Conservation (phyloP, 2,888 invertebrate species). For the Galerucella nymphaeae region DNA sequence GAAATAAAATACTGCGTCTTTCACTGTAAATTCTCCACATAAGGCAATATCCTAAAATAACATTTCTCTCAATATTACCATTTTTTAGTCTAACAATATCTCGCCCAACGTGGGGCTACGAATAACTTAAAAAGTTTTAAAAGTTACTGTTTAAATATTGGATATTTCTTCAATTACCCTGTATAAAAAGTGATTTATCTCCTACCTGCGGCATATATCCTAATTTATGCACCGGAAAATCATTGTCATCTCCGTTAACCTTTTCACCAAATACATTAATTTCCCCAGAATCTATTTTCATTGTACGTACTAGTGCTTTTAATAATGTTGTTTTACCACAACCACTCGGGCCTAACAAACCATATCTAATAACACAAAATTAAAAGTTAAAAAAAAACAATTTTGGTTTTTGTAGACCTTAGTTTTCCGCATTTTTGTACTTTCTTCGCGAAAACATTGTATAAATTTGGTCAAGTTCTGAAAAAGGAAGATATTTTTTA, state of each 20-base stretch:
- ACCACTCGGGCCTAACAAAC: constrained; percentile 88
- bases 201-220: constrained; percentile 69
- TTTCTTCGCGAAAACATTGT: no score
- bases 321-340: constrained; percentile 91
- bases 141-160: not conserved
- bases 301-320: constrained; percentile 84
- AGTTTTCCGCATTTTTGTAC: not conserved
- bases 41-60: constrained; percentile 77
- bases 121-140: no score
- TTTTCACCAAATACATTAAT: constrained; percentile 85
- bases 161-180: not conserved
- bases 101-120: no score
- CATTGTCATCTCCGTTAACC: constrained; percentile 84
- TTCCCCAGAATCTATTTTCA: constrained; percentile 82
- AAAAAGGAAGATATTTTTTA: not conserved
- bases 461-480: no score
- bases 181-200: not conserved
- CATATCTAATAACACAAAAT: constrained; percentile 72
- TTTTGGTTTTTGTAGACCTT: not conserved
- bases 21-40: constrained; percentile 82
- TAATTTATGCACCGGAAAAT: constrained; percentile 86
- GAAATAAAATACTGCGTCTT: constrained; percentile 87
- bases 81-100: no score
- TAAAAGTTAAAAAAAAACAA: not conserved
- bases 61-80: not conserved